Conservation (phyloP, 1,140 invertebrate genomes). For the Drosophila nannoptera region DNA sequence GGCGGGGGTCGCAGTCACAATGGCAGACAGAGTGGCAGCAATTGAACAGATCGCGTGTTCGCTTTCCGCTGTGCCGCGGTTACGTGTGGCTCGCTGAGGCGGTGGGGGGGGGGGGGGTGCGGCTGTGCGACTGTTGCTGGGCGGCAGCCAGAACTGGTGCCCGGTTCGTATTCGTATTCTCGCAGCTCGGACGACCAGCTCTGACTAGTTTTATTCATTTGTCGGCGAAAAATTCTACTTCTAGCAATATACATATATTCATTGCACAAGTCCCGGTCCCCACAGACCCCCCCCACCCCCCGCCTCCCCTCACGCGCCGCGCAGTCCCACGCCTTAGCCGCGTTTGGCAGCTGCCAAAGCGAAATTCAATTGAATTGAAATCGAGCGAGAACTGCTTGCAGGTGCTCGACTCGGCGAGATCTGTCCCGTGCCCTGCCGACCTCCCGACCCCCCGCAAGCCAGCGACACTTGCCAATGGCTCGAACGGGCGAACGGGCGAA, state of each 20-base stretch:
- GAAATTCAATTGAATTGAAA: slow-evolving; percentile 59
- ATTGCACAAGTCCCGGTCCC: slow-evolving; percentile 57
- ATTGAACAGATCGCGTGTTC: slow-evolving; percentile 61
- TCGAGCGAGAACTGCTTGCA: slow-evolving; percentile 44
- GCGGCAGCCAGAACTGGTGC: slow-evolving; percentile 52
- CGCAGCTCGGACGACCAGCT: slow-evolving; percentile 16
- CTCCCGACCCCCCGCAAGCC: neutral
- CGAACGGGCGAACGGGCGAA: no score
- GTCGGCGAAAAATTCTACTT: slow-evolving; percentile 55
- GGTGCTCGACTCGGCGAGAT: slow-evolving; percentile 49
- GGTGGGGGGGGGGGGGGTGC: neutral
- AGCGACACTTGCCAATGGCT: no score
- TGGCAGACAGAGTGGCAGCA: slow-evolving; percentile 55
- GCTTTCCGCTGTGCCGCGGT: slow-evolving; percentile 47
- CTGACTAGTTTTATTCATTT: slow-evolving; percentile 61
- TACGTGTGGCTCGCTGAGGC: slow-evolving; percentile 7
- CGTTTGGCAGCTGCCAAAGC: slow-evolving; percentile 63
- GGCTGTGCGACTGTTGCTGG: slow-evolving; percentile 56
- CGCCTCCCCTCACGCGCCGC: neutral
- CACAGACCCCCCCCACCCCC: neutral
- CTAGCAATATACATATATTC: slow-evolving; percentile 71
- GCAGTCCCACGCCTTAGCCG: neutral
- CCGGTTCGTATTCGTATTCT: slow-evolving; percentile 16
- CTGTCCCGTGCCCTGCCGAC: slow-evolving; percentile 46
- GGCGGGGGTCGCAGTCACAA: slow-evolving; percentile 10